Evolutionary conservation across 2,797 vertebrate genomes (phyloP).

Genomic region (Potorous gilbertii): DNA sequence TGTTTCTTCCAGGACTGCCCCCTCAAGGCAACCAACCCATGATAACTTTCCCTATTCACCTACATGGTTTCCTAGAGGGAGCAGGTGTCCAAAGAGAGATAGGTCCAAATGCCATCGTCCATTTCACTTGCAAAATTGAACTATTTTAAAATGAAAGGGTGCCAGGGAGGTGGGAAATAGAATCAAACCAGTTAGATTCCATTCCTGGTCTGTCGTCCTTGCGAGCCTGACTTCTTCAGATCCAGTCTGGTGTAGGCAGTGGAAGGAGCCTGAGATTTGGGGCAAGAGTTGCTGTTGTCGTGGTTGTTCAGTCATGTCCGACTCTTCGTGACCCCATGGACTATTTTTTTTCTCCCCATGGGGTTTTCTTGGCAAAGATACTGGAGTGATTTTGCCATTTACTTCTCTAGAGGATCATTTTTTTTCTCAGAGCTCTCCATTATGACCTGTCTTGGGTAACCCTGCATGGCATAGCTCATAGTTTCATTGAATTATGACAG

Average conservation of each 20-base stretch:
- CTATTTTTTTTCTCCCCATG: neutral
- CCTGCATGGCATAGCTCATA: neutral
- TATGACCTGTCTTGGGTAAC: neutral
- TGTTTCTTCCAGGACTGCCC: neutral
- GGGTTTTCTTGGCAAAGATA: neutral
- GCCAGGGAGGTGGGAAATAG: too few species aligned
- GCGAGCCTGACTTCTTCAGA: neutral
- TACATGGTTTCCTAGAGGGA: neutral
- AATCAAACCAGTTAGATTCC: neutral
- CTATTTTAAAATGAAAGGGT: neutral
- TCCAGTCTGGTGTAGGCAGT: neutral
- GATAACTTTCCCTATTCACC: neutral
- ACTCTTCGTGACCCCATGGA: neutral
- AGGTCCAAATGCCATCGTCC: neutral
- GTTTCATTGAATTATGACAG: neutral
- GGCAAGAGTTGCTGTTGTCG: neutral
- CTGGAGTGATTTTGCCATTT: neutral
- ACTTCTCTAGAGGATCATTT: neutral
- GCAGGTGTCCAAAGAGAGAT: neutral
- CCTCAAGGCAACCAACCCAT: neutral
- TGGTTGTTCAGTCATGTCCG: neutral
- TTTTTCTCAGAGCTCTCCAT: neutral
- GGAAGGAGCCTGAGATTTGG: neutral
- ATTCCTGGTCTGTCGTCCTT: neutral
- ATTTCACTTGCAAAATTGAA: neutral